These are phyloP conservation scores for Dromaius novaehollandiae DNA, from an alignment of 2,113 vertebrate species.

Conservation along the genomic window DNA sequence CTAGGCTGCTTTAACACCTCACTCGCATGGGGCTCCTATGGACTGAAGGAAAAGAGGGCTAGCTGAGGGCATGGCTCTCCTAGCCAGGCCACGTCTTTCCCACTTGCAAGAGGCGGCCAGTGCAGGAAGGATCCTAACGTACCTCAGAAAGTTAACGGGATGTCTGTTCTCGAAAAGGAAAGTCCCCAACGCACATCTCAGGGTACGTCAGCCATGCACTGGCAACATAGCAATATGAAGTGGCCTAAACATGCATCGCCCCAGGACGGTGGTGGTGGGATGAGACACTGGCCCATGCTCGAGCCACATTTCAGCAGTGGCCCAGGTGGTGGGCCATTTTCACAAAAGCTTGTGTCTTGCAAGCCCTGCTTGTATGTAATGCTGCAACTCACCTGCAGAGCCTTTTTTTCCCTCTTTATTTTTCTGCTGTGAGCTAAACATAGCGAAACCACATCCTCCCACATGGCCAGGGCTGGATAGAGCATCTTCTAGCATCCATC, in stretches of 20 bases:
- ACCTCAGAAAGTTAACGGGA: neutral
- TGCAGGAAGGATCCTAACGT: neutral
- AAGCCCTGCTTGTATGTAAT: neutral
- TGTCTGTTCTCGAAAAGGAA: neutral
- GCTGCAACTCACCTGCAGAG: neutral
- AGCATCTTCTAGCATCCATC: neutral
- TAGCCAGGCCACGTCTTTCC: neutral
- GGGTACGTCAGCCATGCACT: neutral
- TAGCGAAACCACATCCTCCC: neutral
- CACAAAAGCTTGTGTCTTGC: neutral
- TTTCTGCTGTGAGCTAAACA: neutral
- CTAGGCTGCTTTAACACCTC: neutral
- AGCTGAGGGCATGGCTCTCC: neutral
- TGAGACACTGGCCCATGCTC: accelerated
- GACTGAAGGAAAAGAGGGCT: neutral
- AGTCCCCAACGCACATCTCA: neutral
- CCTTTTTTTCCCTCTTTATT: neutral
- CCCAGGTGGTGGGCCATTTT: neutral
- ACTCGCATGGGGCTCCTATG: neutral
- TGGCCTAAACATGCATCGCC: too few relatives aligned
- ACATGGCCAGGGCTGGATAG: neutral
- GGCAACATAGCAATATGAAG: neutral
- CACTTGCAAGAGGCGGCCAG: neutral
- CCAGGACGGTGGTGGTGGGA: neutral
- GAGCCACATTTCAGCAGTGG: neutral